A percentile compares a stretch with the other conserved stretches of the same genome.
Conservation (phyloP, 2,113 vertebrate species). For the Aix galericulata region DNA sequence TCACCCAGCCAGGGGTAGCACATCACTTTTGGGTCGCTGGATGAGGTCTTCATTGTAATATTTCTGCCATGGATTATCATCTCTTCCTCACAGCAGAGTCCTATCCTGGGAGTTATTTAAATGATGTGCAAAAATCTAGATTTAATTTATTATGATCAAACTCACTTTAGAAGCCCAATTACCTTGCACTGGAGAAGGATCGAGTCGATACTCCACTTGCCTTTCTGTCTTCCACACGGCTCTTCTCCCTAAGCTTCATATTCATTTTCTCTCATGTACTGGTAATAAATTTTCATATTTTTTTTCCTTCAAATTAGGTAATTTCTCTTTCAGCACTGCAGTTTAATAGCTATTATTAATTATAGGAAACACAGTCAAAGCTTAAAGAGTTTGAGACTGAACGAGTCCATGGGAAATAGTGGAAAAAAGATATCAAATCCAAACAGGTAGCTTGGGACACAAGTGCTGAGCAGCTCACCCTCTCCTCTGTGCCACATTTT, state of each 20-base stretch:
- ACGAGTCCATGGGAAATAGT: constrained; percentile 1
- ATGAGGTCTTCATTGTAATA: constrained; percentile 78
- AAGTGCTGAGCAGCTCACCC: background rate
- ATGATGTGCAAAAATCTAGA: constrained; percentile 82
- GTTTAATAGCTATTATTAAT: constrained; percentile 79
- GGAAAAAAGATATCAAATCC: background rate
- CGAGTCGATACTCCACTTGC: constrained; percentile 81
- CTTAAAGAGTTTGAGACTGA: constrained; percentile 57
- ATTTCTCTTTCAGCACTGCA: constrained; percentile 75
- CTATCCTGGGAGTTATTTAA: constrained; percentile 81
- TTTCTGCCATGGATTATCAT: constrained; percentile 72
- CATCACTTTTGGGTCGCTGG: constrained; percentile 73
- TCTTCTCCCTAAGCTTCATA: constrained; percentile 68
- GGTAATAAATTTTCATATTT: constrained; percentile 76
- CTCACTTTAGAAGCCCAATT: constrained; percentile 82
- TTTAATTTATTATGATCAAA: constrained; percentile 85
- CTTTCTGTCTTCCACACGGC: constrained; percentile 76
- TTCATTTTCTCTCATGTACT: constrained; percentile 74
- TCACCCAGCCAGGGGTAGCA: constrained; percentile 34
- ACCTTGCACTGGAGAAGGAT: constrained; percentile 78
- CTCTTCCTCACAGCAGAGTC: constrained; percentile 70
- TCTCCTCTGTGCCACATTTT: background rate
- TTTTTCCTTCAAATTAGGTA: constrained; percentile 73
- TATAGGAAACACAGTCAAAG: constrained; percentile 63
- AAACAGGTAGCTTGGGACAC: background rate